These are phyloP conservation scores for Ditula angustiorana DNA, from an alignment of 2,888 invertebrate genomes.

Conservation along the genomic window DNA sequence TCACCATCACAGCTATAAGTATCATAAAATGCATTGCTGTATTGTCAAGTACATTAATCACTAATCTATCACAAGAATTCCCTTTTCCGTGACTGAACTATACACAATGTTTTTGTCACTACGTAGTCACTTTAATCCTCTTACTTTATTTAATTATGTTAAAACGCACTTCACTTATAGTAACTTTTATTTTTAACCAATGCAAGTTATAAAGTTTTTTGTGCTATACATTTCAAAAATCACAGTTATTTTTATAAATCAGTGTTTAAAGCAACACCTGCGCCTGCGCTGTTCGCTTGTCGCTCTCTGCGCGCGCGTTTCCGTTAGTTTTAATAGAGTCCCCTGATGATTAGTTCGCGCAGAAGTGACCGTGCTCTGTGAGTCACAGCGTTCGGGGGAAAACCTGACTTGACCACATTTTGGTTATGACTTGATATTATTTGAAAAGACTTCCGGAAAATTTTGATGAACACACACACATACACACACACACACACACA, in stretches of 20 bases:
- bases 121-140: background rate
- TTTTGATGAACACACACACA: background rate
- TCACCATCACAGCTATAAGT: constrained; percentile 2
- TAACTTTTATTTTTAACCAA: too few relatives aligned
- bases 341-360: background rate
- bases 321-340: constrained; percentile 16
- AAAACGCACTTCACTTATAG: background rate
- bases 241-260: background rate
- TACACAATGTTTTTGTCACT: background rate
- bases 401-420: background rate
- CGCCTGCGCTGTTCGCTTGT: background rate
- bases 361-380: background rate
- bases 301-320: constrained; percentile 6
- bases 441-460: background rate
- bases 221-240: too few relatives aligned
- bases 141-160: background rate
- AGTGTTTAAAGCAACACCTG: background rate
- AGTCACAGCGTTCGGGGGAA: background rate
- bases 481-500: too few relatives aligned
- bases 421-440: background rate
- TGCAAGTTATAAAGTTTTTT: too few relatives aligned
- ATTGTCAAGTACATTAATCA: constrained; percentile 6
- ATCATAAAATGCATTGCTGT: constrained; percentile 20
- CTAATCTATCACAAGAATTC: background rate
- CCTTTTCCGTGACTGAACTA: too few relatives aligned